Percentiles rank a stretch among this genome's conserved stretches.
phyloP scores from a whole-genome alignment of 1,140 invertebrate species.

The Drosophila willistoni region DNA sequence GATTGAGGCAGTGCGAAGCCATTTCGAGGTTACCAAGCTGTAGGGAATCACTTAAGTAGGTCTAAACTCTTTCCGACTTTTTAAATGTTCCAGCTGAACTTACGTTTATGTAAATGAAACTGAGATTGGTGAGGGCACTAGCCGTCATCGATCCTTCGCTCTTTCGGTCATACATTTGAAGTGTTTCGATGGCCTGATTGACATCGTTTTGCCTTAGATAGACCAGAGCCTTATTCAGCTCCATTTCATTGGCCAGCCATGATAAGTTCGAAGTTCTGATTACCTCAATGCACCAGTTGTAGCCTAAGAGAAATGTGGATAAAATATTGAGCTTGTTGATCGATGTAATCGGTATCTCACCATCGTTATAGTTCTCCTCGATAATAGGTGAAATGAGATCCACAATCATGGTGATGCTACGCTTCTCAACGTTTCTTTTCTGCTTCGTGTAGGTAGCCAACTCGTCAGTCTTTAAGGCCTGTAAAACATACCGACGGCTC shows the following conservation, averaged over 20 bases:
- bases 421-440: constrained; percentile 91
- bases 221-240: constrained; percentile 97
- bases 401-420: constrained; percentile 94
- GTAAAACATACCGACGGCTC: constrained; percentile 84
- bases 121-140: constrained; percentile 94
- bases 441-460: constrained; percentile 90
- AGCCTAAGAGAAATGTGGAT: constrained; percentile 82
- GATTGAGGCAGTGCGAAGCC: constrained; percentile 91
- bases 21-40: constrained; percentile 93
- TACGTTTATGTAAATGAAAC: constrained; percentile 94
- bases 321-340: neutral
- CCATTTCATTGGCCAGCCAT: constrained; percentile 92
- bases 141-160: constrained; percentile 93
- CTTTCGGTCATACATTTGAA: constrained; percentile 95
- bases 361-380: constrained; percentile 90
- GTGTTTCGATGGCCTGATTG: constrained; percentile 91
- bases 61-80: neutral
- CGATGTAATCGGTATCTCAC: constrained; percentile 75
- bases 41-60: neutral
- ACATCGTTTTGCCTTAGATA: constrained; percentile 94
- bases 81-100: constrained; percentile 36
- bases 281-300: constrained; percentile 90
- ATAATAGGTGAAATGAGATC: constrained; percentile 96
- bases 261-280: constrained; percentile 92
- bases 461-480: constrained; percentile 92